A percentile compares a stretch with the other conserved stretches of the same genome.
Conservation (phyloP, 2,888 invertebrate genomes). For the Fragum whitleyi region DNA sequence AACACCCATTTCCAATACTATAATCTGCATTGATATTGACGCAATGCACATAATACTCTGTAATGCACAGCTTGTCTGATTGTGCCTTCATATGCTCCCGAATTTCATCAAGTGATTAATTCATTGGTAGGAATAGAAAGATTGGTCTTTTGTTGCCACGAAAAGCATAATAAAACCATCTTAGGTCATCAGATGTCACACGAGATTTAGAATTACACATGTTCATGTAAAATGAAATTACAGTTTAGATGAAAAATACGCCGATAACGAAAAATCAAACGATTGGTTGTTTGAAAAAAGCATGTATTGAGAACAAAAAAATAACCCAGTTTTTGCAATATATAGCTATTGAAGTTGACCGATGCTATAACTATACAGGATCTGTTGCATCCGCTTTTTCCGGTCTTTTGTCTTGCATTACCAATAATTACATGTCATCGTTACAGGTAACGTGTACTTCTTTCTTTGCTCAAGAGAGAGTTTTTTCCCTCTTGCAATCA, state of each 20-base stretch:
- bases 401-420: neutral
- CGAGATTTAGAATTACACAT: neutral
- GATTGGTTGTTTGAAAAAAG: neutral
- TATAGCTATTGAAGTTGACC: neutral
- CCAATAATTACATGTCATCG: neutral
- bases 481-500: neutral
- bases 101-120: slow-evolving; percentile 20
- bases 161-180: slow-evolving; percentile 6
- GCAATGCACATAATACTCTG: slow-evolving; percentile 16
- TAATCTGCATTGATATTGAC: slow-evolving; percentile 28
- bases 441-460: neutral
- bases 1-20: slow-evolving; percentile 15
- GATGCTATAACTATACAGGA: neutral
- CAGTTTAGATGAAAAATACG: slow-evolving; percentile 7
- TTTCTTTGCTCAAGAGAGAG: neutral
- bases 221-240: slow-evolving; percentile 17
- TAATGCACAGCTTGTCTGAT: slow-evolving; percentile 27
- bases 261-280: neutral
- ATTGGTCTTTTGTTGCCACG: slow-evolving; percentile 4
- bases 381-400: neutral
- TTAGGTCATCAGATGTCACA: neutral
- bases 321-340: neutral
- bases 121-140: neutral
- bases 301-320: neutral
- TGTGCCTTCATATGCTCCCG: slow-evolving; percentile 18